These are phyloP conservation scores for Tridacna gigas DNA, from an alignment of 2,888 invertebrate genomes.

Conservation along the genomic window DNA sequence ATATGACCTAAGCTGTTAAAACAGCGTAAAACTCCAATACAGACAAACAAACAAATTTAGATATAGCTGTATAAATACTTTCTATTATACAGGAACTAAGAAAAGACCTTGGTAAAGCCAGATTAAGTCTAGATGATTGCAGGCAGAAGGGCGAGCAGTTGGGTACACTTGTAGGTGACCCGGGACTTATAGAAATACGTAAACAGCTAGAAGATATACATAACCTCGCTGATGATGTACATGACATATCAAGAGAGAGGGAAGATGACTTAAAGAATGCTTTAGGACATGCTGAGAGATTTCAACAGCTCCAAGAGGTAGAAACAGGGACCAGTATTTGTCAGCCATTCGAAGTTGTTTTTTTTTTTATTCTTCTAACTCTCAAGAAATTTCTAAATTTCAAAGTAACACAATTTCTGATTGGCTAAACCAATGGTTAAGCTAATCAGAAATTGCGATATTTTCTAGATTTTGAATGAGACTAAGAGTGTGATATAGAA, in stretches of 20 bases:
- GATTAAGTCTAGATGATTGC: slow-evolving; percentile 76
- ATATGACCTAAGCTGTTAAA: no score
- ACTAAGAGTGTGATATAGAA: no score
- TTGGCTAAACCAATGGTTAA: no score
- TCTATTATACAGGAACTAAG: slow-evolving; percentile 78
- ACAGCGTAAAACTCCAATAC: no score
- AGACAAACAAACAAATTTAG: no score
- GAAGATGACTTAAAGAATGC: slow-evolving; percentile 81
- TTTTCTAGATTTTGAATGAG: no score
- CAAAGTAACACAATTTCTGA: no score
- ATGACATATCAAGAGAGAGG: slow-evolving; percentile 81
- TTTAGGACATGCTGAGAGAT: slow-evolving; percentile 80
- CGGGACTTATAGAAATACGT: slow-evolving; percentile 83
- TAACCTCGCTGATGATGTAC: slow-evolving; percentile 82
- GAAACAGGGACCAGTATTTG: slow-evolving; percentile 2
- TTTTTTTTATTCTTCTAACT: no score
- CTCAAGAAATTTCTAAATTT: no score
- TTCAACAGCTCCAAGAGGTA: slow-evolving; percentile 81
- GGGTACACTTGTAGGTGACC: slow-evolving; percentile 80
- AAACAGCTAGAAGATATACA: slow-evolving; percentile 83
- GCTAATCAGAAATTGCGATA: no score
- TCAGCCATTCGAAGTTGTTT: no score
- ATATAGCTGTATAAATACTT: background rate
- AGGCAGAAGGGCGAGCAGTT: slow-evolving; percentile 78
- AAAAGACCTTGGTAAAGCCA: slow-evolving; percentile 79